Percentiles rank a stretch among this genome's conserved stretches.
Evolutionary conservation across 2,888 invertebrate species (phyloP).

Genomic region (Neocrepidodera transversa): DNA sequence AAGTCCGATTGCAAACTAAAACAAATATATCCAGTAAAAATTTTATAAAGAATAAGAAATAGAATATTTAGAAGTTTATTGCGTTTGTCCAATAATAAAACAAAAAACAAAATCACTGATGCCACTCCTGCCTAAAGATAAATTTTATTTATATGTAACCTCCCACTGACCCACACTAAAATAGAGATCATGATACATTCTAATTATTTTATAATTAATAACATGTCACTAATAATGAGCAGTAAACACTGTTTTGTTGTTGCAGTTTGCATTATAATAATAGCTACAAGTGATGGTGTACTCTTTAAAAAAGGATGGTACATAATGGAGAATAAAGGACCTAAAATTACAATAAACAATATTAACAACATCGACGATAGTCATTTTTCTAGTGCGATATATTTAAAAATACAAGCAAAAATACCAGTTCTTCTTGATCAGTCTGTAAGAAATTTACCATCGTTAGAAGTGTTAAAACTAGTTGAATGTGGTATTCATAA

Average conservation of each 20-base stretch:
- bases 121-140: background rate
- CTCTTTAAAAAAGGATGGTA: constrained; percentile 40
- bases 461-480: constrained; percentile 42
- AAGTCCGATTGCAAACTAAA: constrained; percentile 87
- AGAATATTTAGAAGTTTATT: too few relatives aligned
- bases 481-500: constrained; percentile 35
- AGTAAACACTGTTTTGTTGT: background rate
- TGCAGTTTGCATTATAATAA: constrained; percentile 3
- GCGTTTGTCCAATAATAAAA: too few relatives aligned
- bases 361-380: constrained; percentile 34
- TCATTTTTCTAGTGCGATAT: constrained; percentile 31
- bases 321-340: constrained; percentile 32
- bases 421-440: constrained; percentile 35
- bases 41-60: too few relatives aligned
- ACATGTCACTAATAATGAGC: constrained; percentile 8
- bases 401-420: constrained; percentile 37
- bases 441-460: constrained; percentile 42
- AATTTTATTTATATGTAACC: background rate
- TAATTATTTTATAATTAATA: background rate
- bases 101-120: too few relatives aligned
- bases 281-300: constrained; percentile 18
- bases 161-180: background rate
- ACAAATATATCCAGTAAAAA: too few relatives aligned
- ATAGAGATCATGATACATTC: constrained; percentile 1
- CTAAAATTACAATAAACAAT: constrained; percentile 21